phyloP scores from a whole-genome alignment of 2,888 invertebrate genomes.

The Pherbina coryleti region DNA sequence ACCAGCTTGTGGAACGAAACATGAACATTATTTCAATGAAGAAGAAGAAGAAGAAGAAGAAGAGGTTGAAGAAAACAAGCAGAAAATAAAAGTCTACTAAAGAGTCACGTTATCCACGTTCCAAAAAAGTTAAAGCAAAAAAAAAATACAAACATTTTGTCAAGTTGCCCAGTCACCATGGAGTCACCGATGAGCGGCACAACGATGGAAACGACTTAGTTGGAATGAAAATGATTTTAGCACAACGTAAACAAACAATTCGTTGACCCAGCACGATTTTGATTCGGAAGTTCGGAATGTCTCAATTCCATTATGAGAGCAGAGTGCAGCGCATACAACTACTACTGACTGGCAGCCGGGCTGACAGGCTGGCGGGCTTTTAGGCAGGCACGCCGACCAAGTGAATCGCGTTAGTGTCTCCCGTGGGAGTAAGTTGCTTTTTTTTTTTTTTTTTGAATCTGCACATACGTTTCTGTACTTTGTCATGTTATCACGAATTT shows the following conservation, averaged over 20 bases:
- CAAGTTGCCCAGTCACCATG: constrained; percentile 55
- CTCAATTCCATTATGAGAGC: constrained; percentile 46
- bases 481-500: constrained; percentile 69
- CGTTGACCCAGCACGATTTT: constrained; percentile 66
- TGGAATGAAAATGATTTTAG: constrained; percentile 61
- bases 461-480: constrained; percentile 50
- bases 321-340: constrained; percentile 31
- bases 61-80: constrained; percentile 32
- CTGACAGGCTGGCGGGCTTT: not conserved
- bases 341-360: constrained; percentile 8
- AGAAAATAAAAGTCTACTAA: constrained; percentile 48
- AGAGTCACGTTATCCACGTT: constrained; percentile 67
- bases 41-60: not conserved
- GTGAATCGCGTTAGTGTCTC: constrained; percentile 35
- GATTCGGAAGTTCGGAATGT: constrained; percentile 63
- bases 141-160: constrained; percentile 62
- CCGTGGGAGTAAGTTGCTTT: constrained; percentile 48
- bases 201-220: not conserved
- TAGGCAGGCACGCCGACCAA: not conserved
- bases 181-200: constrained; percentile 38
- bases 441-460: constrained; percentile 17
- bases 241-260: constrained; percentile 65
- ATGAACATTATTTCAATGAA: not conserved
- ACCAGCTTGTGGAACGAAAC: constrained; percentile 17
- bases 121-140: constrained; percentile 44